Base-by-base conservation (phyloP, 2,888 invertebrate species). In the Hypselothyrea guttata region DNA sequence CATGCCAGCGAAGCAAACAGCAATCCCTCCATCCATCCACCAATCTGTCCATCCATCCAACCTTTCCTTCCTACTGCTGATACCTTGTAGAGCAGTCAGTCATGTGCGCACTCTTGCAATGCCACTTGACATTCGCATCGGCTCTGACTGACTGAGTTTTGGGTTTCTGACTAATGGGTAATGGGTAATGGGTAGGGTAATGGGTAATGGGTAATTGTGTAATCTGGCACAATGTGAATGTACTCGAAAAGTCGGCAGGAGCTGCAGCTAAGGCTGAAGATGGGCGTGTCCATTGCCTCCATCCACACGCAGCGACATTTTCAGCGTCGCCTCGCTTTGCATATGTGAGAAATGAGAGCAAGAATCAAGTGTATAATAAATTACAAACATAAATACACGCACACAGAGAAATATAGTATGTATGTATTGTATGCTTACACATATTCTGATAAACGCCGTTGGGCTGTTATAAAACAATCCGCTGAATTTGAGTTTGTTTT, bases 121-220 rank as follows among this genome's bases (percentile, higher is more conserved):
- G 72, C 55, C 67, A 83, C 76, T 83, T 85, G 76, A 83, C 86
- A 83, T 82, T 64, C 65, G 57, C 53, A 66, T 66, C 56, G 44
- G 12, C 18, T 34, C 31, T 16, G 55, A 55, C 55, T 67, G 55
- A 52, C 47, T 42, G 47, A n/a, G 31, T 41, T 71, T 56, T 33
- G 48, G 48, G 41, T 42, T 33, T 11, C 18, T 4, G 13, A 27
- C 40, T 45, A 45, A 49, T 55, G 46, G 55, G 22, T 22, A 31
- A 38, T 52, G 45, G 18, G 4, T 28, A 16, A 9, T 16, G n/a
- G n/a, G n/a, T n/a, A n/a, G n/a, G n/a, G n/a, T n/a, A n/a, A n/a
- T n/a, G n/a, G n/a, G n/a, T 18, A 33, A 38, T 52, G 45, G 18
- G 4, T 28, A 16, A 9, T 16, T 44, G 28, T 44, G 16, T 45